A percentile compares a stretch with the other conserved stretches of the same genome.
phyloP scores from a whole-genome alignment of 2,113 vertebrate genomes.

The Cochlearius cochlearius region DNA sequence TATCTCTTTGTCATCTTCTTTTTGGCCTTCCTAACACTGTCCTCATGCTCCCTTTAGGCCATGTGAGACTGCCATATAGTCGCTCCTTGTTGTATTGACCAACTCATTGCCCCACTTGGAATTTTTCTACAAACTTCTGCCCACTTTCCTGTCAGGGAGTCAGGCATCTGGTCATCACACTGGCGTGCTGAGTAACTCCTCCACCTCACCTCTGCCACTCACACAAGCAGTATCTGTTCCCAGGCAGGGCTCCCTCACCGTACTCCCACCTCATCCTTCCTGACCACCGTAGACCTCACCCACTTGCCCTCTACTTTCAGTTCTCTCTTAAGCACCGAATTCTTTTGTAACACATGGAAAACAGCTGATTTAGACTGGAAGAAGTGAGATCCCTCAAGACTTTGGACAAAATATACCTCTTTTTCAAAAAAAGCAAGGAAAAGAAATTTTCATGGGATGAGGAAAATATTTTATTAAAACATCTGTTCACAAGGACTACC shows the following conservation, averaged over 20 bases:
- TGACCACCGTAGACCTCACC: background rate
- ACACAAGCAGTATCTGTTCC: background rate
- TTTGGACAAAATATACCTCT: background rate
- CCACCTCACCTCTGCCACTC: background rate
- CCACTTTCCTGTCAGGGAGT: background rate
- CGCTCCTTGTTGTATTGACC: background rate
- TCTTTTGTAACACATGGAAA: background rate
- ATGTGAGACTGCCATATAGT: background rate
- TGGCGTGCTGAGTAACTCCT: background rate
- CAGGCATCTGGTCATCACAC: background rate
- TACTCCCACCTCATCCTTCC: background rate
- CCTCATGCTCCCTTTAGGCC: background rate
- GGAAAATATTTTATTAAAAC: background rate
- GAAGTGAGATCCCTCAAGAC: background rate
- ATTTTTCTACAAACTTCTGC: background rate
- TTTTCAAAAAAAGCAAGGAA: background rate
- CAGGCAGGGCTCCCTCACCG: fast-evolving
- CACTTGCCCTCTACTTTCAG: background rate
- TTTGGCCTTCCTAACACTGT: background rate
- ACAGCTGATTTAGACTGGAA: background rate
- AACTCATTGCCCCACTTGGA: background rate
- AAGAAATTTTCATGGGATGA: background rate
- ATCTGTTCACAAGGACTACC: background rate
- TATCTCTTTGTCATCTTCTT: background rate
- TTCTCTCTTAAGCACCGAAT: background rate